Base-by-base conservation (phyloP, 2,888 invertebrate genomes). In the Lepidocyrtoides sp. region DNA sequence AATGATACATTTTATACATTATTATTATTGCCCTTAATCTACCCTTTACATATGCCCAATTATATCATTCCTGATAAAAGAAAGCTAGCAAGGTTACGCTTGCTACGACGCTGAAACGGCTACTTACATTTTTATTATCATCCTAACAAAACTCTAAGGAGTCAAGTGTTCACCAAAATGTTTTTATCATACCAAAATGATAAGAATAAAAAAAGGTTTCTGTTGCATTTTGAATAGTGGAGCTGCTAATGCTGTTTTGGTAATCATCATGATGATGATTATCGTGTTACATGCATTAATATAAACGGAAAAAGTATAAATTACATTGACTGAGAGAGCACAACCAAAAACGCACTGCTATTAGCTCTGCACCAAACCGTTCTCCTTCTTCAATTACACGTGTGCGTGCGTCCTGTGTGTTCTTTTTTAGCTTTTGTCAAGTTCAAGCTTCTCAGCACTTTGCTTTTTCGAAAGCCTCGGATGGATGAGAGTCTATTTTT, bases 391-490 rank as follows among this genome's bases (percentile, higher is more conserved):
- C 82, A 57, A 83, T 89, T 89, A 89, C 89, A 89, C 89, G 75
- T 83, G 88, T 82, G 60, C 14, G 66, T 63, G 79, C 57, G 77
- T 41, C 41, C 14, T 86, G 77, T 36, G 26, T 63, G 75, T 60
- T 82, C 57, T n/a, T 77, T 60, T 69, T 17, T 54, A 10, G 48
- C 54, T 26, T 63, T n/a, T 44, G 63, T 72, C 89, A 89, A 89
- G 89, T 83, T 89, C 82, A 89, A 89, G 57, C 89, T 83, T 75
- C 83, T 83, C 89, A 12, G n/a, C n/a, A n/a, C n/a, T 29, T 66
- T 72, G 20, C 32, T 17, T 17, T 10, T 44, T 1, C n/a, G n/a
- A 41, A 29, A 14, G 12, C 4, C 1, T 54, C 26, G 14, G 5
- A 8, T 54, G 29, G 12, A 23, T 23, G 17, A 29, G 20, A 63